Conservation (phyloP, 2,888 invertebrate genomes). For the Cataglyphis rosenhaueri region DNA sequence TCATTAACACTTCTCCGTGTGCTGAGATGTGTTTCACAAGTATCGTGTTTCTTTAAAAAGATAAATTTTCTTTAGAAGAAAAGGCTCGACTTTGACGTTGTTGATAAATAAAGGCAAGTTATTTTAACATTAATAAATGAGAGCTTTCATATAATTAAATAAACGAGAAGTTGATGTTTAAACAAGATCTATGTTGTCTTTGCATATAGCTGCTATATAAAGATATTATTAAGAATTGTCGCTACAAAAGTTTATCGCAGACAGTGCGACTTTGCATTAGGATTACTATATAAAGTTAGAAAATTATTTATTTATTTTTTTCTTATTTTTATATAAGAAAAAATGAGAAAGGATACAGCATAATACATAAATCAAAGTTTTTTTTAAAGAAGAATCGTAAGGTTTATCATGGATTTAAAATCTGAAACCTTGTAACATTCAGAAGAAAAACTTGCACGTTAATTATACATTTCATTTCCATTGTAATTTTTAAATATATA, state of each 20-base stretch:
- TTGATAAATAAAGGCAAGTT: conserved; percentile 34
- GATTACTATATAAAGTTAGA: conserved; percentile 8
- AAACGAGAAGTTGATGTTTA: not conserved
- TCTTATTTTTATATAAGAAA: not conserved
- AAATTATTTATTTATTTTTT: not conserved
- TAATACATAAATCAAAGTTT: not conserved
- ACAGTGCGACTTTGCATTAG: not conserved
- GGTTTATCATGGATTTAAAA: not conserved
- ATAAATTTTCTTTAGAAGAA: conserved; percentile 17
- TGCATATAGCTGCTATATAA: conserved; percentile 2
- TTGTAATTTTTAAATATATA: conserved; percentile 9
- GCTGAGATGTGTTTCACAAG: not conserved
- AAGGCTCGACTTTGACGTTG: conserved; percentile 4
- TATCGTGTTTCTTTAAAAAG: conserved; percentile 39
- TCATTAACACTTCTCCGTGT: conserved; percentile 29
- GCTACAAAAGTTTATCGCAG: conserved; percentile 18
- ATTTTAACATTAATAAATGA: conserved; percentile 27
- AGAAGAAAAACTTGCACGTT: not conserved
- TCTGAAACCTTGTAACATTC: not conserved
- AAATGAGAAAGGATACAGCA: not conserved
- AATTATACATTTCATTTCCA: not conserved
- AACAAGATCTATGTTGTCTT: conserved; percentile 16
- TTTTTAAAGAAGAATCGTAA: not conserved
- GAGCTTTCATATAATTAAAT: conserved; percentile 31
- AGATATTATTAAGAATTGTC: conserved; percentile 28